Evolutionary conservation across 2,888 invertebrate genomes (phyloP).

Genomic region (Amorpha juglandis): DNA sequence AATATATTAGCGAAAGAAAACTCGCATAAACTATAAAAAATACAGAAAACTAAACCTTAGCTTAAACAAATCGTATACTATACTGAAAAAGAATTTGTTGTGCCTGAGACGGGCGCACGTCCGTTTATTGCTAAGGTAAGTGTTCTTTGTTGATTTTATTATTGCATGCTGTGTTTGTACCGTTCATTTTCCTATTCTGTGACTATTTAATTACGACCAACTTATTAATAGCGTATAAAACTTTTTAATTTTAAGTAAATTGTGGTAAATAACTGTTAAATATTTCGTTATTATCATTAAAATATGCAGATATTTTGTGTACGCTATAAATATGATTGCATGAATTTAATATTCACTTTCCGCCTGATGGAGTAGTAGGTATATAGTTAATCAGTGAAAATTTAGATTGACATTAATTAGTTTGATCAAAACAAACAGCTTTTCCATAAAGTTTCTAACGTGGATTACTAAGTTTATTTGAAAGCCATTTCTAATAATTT

Average conservation of each 20-base stretch:
- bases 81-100: slow-evolving; percentile 62
- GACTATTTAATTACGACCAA: slow-evolving; percentile 41
- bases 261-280: background rate
- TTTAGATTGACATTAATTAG: slow-evolving; percentile 19
- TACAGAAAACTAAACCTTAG: slow-evolving; percentile 59
- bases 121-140: slow-evolving; percentile 72
- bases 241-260: slow-evolving; percentile 30
- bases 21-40: slow-evolving; percentile 56
- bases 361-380: background rate
- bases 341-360: background rate
- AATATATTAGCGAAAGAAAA: slow-evolving; percentile 69
- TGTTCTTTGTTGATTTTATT: slow-evolving; percentile 51
- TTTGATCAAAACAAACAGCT: slow-evolving; percentile 21
- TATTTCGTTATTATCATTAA: background rate
- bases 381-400: background rate
- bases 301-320: background rate
- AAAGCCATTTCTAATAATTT: background rate
- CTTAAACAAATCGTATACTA: slow-evolving; percentile 63
- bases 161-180: slow-evolving; percentile 30
- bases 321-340: background rate
- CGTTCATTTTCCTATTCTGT: slow-evolving; percentile 23
- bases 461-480: background rate
- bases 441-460: background rate
- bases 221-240: slow-evolving; percentile 52
- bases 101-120: slow-evolving; percentile 68